Base-by-base conservation (phyloP, 1,140 invertebrate species). In the Ephestia elutella region DNA sequence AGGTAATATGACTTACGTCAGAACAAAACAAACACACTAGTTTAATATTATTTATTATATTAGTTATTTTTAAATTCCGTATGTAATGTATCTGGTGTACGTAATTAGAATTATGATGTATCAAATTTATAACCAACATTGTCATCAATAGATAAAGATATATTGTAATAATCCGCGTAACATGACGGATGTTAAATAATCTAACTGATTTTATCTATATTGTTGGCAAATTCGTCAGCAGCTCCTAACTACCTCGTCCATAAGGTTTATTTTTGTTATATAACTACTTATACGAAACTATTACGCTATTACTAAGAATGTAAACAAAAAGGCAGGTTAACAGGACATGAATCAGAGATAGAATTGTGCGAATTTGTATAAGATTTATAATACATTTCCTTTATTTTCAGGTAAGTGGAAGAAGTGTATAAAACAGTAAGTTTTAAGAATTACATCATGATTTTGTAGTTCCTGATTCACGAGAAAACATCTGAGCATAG, bases 321-420 rank as follows among this genome's bases (percentile, higher is more conserved):
- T 53, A 53, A 20, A 53, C 20, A 53, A 20, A 25, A 53, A 25
- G 20, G 20, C 11, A 25, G 1, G 50, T 50, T 50, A 20, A 53
- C 50, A 53, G 50, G 50, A 53, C 20, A 53, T 53, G 50, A 53
- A 53, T 53, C 50, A 53, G 50, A 53, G 50, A 53, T 53, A 53
- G 50, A 53, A 25, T 25, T 53, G 21, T 53, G 50, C 2, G 50
- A 21, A 53, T 20, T 25, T 20, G 48, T 50, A 20, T 13, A 21
- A 50, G 50, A 53, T 53, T 53, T 53, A 53, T 25, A 53, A 53
- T 53, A 5, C 50, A n/a, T 53, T 53, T 53, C 50, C 50, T 53
- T 53, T 53, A 25, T 53, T 44, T 44, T 15, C 38, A 44, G 38
- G 38, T 44, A 44, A 15, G 38, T 44, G 10, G 38, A 44, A 9